Evolutionary conservation across 2,797 vertebrate species (phyloP).

Genomic region (Coregonus suidteri): DNA sequence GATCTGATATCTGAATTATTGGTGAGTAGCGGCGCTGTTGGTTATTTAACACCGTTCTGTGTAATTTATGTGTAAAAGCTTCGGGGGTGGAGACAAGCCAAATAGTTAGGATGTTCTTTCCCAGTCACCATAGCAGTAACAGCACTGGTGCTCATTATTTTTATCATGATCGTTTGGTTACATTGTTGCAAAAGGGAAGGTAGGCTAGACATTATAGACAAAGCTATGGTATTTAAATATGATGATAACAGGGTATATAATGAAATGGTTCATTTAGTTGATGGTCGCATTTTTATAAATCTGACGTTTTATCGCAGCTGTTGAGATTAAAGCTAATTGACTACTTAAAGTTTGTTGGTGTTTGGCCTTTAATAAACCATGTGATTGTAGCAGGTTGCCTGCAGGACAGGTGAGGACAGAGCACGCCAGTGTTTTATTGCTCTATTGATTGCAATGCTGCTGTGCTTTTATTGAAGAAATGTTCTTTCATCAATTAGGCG

Average conservation of each 20-base stretch:
- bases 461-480: no score
- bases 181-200: neutral
- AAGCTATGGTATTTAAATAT: neutral
- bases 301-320: neutral
- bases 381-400: neutral
- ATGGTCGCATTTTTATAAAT: neutral
- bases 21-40: conserved; percentile 67
- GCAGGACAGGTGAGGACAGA: no score
- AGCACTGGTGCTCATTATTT: conserved; percentile 11
- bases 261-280: neutral
- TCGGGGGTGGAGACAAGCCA: conserved; percentile 40
- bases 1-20: conserved; percentile 72
- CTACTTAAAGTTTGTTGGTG: neutral
- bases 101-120: conserved; percentile 58
- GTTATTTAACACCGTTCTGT: conserved; percentile 37
- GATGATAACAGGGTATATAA: neutral
- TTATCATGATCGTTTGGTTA: neutral
- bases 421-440: no score
- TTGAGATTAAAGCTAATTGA: neutral
- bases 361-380: neutral
- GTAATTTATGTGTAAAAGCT: conserved; percentile 48
- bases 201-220: neutral
- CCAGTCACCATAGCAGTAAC: conserved; percentile 37
- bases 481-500: no score
- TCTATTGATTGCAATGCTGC: no score